phyloP scores from a whole-genome alignment of 2,797 vertebrate species.

The Coregonus sp. region DNA sequence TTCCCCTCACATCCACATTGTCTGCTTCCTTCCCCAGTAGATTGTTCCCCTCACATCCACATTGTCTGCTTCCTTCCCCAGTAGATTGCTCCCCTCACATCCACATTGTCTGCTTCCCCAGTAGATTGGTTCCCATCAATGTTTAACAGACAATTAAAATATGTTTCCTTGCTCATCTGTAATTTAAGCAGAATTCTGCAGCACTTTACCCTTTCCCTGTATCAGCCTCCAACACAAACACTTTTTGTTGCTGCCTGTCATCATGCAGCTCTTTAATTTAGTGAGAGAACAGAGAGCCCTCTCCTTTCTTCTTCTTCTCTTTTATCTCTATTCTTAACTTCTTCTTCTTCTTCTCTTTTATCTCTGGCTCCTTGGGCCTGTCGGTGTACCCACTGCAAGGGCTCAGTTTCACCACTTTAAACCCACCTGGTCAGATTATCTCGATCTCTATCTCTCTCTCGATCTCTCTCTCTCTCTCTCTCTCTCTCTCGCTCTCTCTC shows the following conservation, averaged over 20 bases:
- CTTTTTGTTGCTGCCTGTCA: constrained; percentile 61
- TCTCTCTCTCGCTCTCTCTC: too few relatives aligned
- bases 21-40: too few relatives aligned
- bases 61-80: constrained; percentile 9
- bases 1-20: too few relatives aligned
- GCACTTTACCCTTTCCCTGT: constrained; percentile 31
- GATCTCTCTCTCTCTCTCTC: background rate
- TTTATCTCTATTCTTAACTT: constrained; percentile 43
- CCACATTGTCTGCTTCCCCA: constrained; percentile 14
- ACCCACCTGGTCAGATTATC: constrained; percentile 47
- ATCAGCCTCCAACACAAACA: constrained; percentile 49
- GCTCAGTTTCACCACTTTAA: constrained; percentile 59
- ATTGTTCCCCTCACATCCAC: background rate
- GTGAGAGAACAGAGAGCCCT: constrained; percentile 51
- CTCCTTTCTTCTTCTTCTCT: constrained; percentile 9
- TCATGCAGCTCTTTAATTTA: constrained; percentile 64
- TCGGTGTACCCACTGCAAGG: constrained; percentile 49
- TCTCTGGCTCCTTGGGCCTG: constrained; percentile 53
- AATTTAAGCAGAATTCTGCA: constrained; percentile 56
- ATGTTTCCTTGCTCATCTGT: constrained; percentile 53
- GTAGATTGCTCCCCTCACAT: constrained; percentile 4
- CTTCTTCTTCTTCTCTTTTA: constrained; percentile 47
- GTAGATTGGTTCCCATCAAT: constrained; percentile 23
- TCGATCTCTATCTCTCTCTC: background rate
- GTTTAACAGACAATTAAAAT: constrained; percentile 36